Evolutionary conservation across 2,888 invertebrate species (phyloP), one percentile per base, ranked within the genome.

Genomic region (Linnaemya tessellans): DNA sequence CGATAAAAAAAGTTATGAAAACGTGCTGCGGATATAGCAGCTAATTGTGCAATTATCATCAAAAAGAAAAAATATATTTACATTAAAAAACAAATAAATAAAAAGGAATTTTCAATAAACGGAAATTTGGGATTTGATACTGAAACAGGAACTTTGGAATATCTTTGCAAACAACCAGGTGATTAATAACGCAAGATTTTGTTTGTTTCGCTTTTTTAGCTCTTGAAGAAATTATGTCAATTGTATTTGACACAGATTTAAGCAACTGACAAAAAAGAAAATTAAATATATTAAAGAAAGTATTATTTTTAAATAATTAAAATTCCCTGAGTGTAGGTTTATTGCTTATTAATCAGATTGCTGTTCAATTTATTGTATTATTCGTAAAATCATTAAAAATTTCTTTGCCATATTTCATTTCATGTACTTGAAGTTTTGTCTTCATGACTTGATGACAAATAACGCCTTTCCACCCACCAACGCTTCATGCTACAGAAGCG

Each of bases 21-120:
- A 68, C 68, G 81, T 81, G 81, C 74, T 46, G 68, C 56, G 75
- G 68, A 75, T 68, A 68, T 67, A 75, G 11, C 30, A 73, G 30
- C 18, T 56, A 54, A 60, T 80, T 70, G 49, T 58, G 64, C 9
- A 30, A 62, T n/a, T 49, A 9, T 41, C 30, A n/a, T 13, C 5
- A 30, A 30, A n/a, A 46, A 46, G n/a, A 46, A 15, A 46, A 49
- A 56, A 41, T 41, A 41, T 11, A 41, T 41, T n/a, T n/a, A n/a
- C n/a, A n/a, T n/a, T n/a, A n/a, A n/a, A n/a, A n/a, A n/a, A n/a
- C n/a, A n/a, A n/a, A 41, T 41, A 18, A 60, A 70, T 56, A n/a
- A 7, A 58, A 73, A 74, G 13, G 56, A 70, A 18, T 54, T 7
- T 22, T 18, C 7, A 10, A 18, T 4, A 5, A 18, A 49, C 8